Evolutionary conservation across 2,797 vertebrate genomes (phyloP), one percentile per base, ranked within the genome.

Genomic region (Hyperoplus immaculatus): DNA sequence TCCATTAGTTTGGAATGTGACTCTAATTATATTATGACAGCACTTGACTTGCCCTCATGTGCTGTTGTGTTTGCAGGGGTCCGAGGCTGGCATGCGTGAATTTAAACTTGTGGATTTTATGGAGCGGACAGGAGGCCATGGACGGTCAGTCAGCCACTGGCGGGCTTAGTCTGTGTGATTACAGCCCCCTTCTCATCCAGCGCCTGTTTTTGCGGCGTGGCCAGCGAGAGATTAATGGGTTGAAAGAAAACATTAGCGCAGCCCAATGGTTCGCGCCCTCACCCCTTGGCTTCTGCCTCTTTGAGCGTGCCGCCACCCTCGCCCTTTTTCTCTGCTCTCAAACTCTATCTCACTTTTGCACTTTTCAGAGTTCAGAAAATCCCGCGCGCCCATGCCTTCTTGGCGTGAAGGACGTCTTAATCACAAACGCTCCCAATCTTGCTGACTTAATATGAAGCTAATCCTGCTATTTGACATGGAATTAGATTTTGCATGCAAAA

Each of bases 81-180:
- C 65, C 1, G 63, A 63, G 76, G 76, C 68, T 77, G 89, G 85
- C 82, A 89, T 89, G 88, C 82, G 62, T 88, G 76, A 88, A 88
- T 77, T 50, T 68, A 43, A 78, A 29, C 29, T 75, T 66, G 55
- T 70, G 83, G 75, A 60, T 86, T 83, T 77, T 75, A 50, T 36
- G 63, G 69, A 65, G 73, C 72, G 72, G 83, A 83, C 75, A 62
- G 60, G 63, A 84, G 77, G 82, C 57, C 75, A 18, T 57, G 69
- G 71, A 69, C 55, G 71, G 86, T 80, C 80, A 78, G 75, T 80
- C 79, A 66, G 80, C 79, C 68, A 75, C 72, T 76, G 89, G 78
- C 75, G n/a, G 70, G 80, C 83, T 81, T 71, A 84, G 82, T 87
- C 91, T 83, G 83, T 92, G 93, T 90, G 91, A 92, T 91, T 85